These are phyloP conservation scores for Cololabis saira DNA, from an alignment of 2,113 vertebrate genomes.

Conservation along the genomic window DNA sequence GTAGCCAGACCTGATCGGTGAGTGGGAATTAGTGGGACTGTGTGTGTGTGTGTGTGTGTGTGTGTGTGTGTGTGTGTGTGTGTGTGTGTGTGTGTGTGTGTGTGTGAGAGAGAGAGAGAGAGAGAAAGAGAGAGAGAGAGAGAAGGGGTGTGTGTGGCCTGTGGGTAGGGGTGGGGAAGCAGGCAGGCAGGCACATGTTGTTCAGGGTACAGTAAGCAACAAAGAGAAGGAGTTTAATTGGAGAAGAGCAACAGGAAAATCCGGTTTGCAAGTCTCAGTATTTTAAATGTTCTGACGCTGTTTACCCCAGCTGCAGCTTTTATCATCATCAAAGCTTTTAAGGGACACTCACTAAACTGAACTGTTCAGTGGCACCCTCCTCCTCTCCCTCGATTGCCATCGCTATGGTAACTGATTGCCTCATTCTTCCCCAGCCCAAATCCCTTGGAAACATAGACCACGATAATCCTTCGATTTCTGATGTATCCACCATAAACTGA, in stretches of 20 bases:
- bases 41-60: not conserved
- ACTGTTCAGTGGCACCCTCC: constrained; percentile 18
- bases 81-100: too few species aligned
- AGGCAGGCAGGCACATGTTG: constrained; percentile 13
- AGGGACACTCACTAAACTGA: constrained; percentile 61
- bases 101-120: too few species aligned
- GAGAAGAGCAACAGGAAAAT: constrained; percentile 4
- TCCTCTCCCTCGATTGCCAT: constrained; percentile 30
- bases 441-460: constrained; percentile 36
- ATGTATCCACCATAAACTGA: not conserved
- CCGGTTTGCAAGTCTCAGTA: constrained; percentile 27
- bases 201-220: constrained; percentile 10
- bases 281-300: constrained; percentile 51
- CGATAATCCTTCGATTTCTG: constrained; percentile 29
- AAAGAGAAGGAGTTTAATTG: constrained; percentile 8
- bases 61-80: too few species aligned
- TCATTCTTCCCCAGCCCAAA: constrained; percentile 33
- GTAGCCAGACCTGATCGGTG: constrained; percentile 28
- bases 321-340: constrained; percentile 67
- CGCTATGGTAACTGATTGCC: constrained; percentile 69
- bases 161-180: not conserved
- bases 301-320: constrained; percentile 66
- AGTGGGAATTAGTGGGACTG: not conserved
- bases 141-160: not conserved
- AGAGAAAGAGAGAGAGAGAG: too few species aligned